These are phyloP conservation scores for Actias luna DNA, from an alignment of 2,888 invertebrate genomes.

Conservation along the genomic window DNA sequence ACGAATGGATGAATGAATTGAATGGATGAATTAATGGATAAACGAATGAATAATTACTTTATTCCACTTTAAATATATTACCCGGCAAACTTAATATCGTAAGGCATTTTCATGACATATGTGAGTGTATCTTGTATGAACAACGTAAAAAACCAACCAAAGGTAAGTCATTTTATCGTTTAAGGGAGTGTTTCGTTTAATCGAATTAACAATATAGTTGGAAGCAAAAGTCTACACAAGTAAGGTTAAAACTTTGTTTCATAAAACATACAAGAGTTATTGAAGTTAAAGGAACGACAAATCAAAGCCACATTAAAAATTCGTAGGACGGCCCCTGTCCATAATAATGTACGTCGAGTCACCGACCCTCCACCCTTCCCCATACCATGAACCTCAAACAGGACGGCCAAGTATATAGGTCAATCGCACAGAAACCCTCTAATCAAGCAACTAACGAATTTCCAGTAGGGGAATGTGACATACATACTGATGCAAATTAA, in stretches of 20 bases:
- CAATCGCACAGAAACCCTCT: constrained; percentile 33
- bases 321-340: constrained; percentile 24
- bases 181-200: too few species aligned
- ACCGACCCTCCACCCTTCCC: neutral
- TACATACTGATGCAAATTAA: constrained; percentile 15
- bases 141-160: too few species aligned
- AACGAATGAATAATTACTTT: too few species aligned
- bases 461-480: constrained; percentile 4
- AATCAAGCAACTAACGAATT: constrained; percentile 29
- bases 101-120: too few species aligned
- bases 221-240: neutral
- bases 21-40: too few species aligned
- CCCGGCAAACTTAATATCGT: too few species aligned
- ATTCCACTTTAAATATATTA: too few species aligned
- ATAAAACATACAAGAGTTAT: neutral
- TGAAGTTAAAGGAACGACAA: neutral
- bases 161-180: too few species aligned
- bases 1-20: too few species aligned
- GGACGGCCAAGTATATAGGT: constrained; percentile 24
- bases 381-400: constrained; percentile 5
- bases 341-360: constrained; percentile 24
- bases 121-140: too few species aligned
- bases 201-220: too few species aligned
- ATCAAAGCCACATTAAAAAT: constrained; percentile 27
- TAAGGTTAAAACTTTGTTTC: neutral